A percentile compares a stretch with the other conserved stretches of the same genome.
phyloP scores from a whole-genome alignment of 2,113 vertebrate genomes.

The Notothenia rossii region DNA sequence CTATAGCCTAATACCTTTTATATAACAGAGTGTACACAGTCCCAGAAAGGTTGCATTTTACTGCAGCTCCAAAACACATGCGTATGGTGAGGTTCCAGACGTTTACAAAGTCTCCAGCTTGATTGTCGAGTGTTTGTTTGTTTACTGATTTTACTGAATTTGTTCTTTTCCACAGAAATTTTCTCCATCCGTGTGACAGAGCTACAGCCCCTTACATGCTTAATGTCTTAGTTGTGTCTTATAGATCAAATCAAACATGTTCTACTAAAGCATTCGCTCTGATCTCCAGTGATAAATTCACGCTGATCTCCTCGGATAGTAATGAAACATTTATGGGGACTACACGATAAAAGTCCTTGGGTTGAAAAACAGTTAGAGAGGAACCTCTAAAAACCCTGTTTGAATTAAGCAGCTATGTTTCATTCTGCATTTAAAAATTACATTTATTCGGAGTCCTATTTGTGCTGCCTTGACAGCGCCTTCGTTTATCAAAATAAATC shows the following conservation, averaged over 20 bases:
- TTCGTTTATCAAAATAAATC: conserved; percentile 45
- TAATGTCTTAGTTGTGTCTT: conserved; percentile 54
- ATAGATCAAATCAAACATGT: conserved; percentile 65
- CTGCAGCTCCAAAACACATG: too few relatives aligned
- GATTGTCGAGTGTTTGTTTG: too few relatives aligned
- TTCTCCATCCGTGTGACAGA: background rate
- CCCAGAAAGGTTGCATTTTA: too few relatives aligned
- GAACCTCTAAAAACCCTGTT: conserved; percentile 37
- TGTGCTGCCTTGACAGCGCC: background rate
- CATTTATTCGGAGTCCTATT: conserved; percentile 14
- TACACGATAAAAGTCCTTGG: conserved; percentile 51
- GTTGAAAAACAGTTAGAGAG: conserved; percentile 48
- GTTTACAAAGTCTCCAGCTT: too few relatives aligned
- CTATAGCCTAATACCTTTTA: too few relatives aligned
- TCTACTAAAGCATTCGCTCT: conserved; percentile 63
- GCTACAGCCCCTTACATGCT: conserved; percentile 44
- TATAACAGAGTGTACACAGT: too few relatives aligned
- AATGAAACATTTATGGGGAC: conserved; percentile 70
- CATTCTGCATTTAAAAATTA: conserved; percentile 39
- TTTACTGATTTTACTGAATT: too few relatives aligned
- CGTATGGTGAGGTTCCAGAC: too few relatives aligned
- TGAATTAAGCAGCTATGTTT: conserved; percentile 36
- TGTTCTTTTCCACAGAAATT: too few relatives aligned
- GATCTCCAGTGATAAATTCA: conserved; percentile 68
- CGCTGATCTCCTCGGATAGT: conserved; percentile 69